Evolutionary conservation across 2,888 invertebrate species (phyloP).

Genomic region (Phyto melanocephala): DNA sequence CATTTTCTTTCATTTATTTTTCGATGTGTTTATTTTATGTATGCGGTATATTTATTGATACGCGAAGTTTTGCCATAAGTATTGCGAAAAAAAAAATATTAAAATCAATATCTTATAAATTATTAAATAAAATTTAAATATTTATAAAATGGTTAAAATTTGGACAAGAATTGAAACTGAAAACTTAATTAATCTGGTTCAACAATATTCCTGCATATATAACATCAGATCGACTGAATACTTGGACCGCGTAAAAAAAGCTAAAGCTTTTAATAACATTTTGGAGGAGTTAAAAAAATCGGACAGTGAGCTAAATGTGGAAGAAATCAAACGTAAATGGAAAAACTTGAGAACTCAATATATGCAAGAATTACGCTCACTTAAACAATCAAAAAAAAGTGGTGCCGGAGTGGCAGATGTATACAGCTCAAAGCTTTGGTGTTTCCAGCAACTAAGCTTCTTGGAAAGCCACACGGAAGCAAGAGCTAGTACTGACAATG

Average conservation of each 20-base stretch:
- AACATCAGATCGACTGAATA: conserved; percentile 17
- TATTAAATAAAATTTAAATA: no score
- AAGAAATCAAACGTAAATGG: conserved; percentile 42
- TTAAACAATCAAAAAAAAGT: conserved; percentile 2
- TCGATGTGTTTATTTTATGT: no score
- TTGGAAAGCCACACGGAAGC: neutral
- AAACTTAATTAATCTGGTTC: conserved; percentile 18
- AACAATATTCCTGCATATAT: conserved; percentile 29
- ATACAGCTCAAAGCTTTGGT: conserved; percentile 25
- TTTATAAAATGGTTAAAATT: no score
- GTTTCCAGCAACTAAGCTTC: conserved; percentile 4
- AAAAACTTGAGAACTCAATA: conserved; percentile 17
- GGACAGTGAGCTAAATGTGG: neutral
- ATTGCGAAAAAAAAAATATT: no score
- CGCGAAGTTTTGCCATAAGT: no score
- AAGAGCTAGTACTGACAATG: neutral
- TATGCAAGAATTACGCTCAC: neutral
- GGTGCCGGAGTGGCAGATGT: neutral
- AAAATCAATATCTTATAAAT: no score
- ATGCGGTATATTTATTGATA: no score
- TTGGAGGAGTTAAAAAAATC: conserved; percentile 1
- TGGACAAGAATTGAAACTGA: no score
- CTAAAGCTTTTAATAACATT: conserved; percentile 20
- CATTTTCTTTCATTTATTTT: no score
- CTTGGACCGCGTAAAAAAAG: conserved; percentile 26